A percentile compares a stretch with the other conserved stretches of the same genome.
Evolutionary conservation across 2,888 invertebrate genomes (phyloP).

Genomic region (Spodoptera littoralis): DNA sequence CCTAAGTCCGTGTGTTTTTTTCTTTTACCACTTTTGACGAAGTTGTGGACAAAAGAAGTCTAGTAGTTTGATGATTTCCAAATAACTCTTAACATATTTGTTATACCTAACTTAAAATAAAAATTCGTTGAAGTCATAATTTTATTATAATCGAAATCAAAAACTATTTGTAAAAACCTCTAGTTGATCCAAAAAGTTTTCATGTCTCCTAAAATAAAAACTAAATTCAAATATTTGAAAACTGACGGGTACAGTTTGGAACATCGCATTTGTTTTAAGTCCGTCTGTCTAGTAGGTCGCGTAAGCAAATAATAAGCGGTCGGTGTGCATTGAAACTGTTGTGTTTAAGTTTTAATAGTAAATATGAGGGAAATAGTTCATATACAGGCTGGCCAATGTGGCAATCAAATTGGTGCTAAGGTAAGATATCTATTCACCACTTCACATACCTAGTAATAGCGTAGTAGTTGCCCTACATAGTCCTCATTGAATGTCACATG

Average conservation of each 20-base stretch:
- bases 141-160: background rate
- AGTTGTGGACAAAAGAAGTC: too few species aligned
- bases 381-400: conserved; percentile 94
- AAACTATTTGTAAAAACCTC: conserved; percentile 3
- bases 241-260: conserved; percentile 31
- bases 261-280: conserved; percentile 74
- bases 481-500: background rate
- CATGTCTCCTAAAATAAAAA: conserved; percentile 9
- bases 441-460: background rate
- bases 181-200: background rate
- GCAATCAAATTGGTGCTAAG: conserved; percentile 88
- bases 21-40: too few species aligned
- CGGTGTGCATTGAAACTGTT: conserved; percentile 55
- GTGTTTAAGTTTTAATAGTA: conserved; percentile 63
- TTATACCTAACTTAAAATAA: too few species aligned
- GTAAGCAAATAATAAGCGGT: conserved; percentile 47
- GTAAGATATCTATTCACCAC: conserved; percentile 60
- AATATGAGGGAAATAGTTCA: conserved; percentile 94
- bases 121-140: too few species aligned
- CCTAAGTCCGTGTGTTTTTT: too few species aligned
- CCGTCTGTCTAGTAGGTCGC: conserved; percentile 74
- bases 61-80: too few species aligned
- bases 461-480: too few species aligned
- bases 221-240: conserved; percentile 34
- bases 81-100: too few species aligned